Conservation (phyloP, 2,888 invertebrate species). For the Andrena fulva region DNA sequence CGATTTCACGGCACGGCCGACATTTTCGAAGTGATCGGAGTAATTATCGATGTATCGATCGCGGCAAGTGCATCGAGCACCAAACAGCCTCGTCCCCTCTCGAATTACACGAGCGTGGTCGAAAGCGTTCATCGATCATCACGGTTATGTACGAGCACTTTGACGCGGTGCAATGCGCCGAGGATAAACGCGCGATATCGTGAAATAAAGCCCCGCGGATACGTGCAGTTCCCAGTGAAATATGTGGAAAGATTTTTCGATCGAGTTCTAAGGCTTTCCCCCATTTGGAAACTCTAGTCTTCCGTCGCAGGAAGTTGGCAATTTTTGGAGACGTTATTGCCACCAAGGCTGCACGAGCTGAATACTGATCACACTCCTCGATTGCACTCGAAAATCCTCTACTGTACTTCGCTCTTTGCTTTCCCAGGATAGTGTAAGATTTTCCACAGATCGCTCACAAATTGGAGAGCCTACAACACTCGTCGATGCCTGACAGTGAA, state of each 20-base stretch:
- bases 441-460: too few relatives aligned
- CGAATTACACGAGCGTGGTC: conserved; percentile 52
- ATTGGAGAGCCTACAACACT: too few relatives aligned
- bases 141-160: conserved; percentile 47
- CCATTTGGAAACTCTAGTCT: neutral
- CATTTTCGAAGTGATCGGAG: conserved; percentile 48
- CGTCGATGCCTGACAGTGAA: too few relatives aligned
- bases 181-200: conserved; percentile 53
- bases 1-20: conserved; percentile 6
- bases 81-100: conserved; percentile 37
- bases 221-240: conserved; percentile 14
- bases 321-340: neutral
- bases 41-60: conserved; percentile 64
- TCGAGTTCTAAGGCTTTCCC: neutral
- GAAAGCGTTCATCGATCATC: conserved; percentile 67
- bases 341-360: neutral
- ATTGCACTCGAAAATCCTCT: neutral
- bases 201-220: conserved; percentile 34
- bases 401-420: neutral
- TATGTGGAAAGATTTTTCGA: conserved; percentile 31
- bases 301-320: neutral
- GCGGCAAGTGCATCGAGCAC: conserved; percentile 44
- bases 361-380: neutral
- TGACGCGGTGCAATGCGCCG: conserved; percentile 48
- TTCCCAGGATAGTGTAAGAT: neutral